Evolutionary conservation across 2,797 vertebrate genomes (phyloP).

Genomic region (Dermochelys coriacea): DNA sequence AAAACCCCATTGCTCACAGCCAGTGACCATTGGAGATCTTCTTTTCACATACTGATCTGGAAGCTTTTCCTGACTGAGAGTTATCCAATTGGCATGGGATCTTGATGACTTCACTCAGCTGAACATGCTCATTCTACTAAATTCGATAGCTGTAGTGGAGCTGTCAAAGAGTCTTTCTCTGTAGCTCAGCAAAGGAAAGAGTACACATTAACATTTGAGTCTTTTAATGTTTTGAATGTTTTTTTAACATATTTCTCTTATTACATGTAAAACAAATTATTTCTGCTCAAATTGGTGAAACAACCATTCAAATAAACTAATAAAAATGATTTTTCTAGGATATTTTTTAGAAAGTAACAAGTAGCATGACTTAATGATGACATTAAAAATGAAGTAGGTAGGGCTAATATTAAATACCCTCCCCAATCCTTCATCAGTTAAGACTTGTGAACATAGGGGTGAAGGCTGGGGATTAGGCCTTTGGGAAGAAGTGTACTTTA

Average conservation of each 20-base stretch:
- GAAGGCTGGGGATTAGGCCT: background rate
- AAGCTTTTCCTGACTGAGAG: background rate
- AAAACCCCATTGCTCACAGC: background rate
- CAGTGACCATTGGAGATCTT: background rate
- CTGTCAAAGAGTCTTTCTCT: background rate
- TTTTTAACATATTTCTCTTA: background rate
- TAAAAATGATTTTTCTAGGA: background rate
- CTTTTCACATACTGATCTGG: background rate
- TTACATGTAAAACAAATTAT: background rate
- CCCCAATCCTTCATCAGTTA: background rate
- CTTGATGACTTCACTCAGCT: background rate
- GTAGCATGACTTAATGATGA: background rate
- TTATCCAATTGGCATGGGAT: background rate
- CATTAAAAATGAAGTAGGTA: background rate
- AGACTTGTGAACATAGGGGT: background rate
- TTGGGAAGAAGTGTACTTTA: background rate
- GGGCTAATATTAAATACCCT: background rate
- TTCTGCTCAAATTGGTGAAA: background rate
- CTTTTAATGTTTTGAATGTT: background rate
- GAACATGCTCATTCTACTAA: background rate
- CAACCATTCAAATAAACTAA: background rate
- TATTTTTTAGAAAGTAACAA: background rate
- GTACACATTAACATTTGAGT: background rate
- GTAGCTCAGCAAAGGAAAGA: background rate
- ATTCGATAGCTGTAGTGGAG: background rate